Evolutionary conservation across 2,888 invertebrate genomes (phyloP).

Genomic region (Koerneria pararmatus): DNA sequence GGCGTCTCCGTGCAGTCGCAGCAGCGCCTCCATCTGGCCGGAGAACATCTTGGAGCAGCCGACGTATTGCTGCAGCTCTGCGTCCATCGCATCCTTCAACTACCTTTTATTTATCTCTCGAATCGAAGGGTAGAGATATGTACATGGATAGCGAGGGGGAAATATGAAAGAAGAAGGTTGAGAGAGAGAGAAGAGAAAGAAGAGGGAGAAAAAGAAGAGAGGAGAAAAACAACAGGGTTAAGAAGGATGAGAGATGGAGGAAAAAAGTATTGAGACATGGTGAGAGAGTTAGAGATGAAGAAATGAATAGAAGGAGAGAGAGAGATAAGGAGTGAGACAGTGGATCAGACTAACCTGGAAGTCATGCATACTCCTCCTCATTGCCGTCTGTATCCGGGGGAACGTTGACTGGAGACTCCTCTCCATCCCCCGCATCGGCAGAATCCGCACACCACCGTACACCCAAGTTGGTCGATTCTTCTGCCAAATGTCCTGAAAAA

Average conservation of each 20-base stretch:
- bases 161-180: neutral
- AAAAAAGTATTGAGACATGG: too few species aligned
- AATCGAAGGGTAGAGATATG: neutral
- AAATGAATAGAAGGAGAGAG: too few species aligned
- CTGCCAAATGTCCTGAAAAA: slow-evolving; percentile 33
- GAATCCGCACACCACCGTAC: slow-evolving; percentile 62
- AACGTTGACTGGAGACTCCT: slow-evolving; percentile 71
- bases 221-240: too few species aligned
- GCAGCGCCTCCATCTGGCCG: slow-evolving; percentile 70
- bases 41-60: slow-evolving; percentile 69
- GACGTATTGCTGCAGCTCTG: slow-evolving; percentile 71
- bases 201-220: too few species aligned
- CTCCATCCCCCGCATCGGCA: slow-evolving; percentile 65
- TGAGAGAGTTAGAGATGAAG: too few species aligned
- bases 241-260: too few species aligned
- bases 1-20: slow-evolving; percentile 62
- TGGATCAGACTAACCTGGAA: too few species aligned
- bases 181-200: too few species aligned
- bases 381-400: slow-evolving; percentile 69
- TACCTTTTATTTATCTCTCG: neutral
- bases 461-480: slow-evolving; percentile 39
- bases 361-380: slow-evolving; percentile 66
- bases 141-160: too few species aligned
- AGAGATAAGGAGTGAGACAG: too few species aligned
- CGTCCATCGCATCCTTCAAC: slow-evolving; percentile 65